Evolutionary conservation across 2,888 invertebrate genomes (phyloP), one percentile per base, ranked within the genome.

Genomic region (Heteromurus nitidus): DNA sequence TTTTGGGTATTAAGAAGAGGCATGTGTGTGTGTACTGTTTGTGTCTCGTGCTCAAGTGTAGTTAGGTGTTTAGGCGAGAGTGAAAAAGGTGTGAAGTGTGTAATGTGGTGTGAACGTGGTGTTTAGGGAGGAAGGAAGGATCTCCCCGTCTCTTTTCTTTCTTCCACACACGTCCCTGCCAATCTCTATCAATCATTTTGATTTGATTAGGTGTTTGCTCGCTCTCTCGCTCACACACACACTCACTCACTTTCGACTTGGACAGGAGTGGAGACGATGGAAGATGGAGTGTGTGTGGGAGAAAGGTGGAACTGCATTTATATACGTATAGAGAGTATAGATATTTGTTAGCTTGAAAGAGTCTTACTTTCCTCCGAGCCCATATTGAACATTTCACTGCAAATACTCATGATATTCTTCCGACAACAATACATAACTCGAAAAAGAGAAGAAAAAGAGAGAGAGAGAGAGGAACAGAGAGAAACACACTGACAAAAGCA

Each of bases 381-480:
- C 72, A 80, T 80, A 62, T 62, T 64, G 55, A 80, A 73, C 72
- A 80, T 72, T 28, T 73, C 80, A 80, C 80, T 73, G 73, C 80
- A 80, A 73, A 72, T 65, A 47, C 70, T 79, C 65, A 58, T 65
- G 28, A 80, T 58, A 47, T 72, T 80, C 67, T 65, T 80, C 42
- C 72, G 72, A 72, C 80, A 80, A 67, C 80, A 80, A 73, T 55
- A 72, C 80, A 80, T 80, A 20, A 26, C 68, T 53, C 2, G 28
- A n/a, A n/a, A n/a, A n/a, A n/a, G n/a, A n/a, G n/a, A n/a, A n/a
- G 36, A 36, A 9, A 13, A 36, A 7, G 7, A 7, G 36, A 7
- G 36, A 36, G 36, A 36, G 36, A 36, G 36, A 36, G 13, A 36
- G 36, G 36, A 36, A 36, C 9, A 36, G n/a, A n/a, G n/a, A n/a